These are phyloP conservation scores for Phoronis australis DNA, from an alignment of 2,888 invertebrate genomes.

Conservation along the genomic window DNA sequence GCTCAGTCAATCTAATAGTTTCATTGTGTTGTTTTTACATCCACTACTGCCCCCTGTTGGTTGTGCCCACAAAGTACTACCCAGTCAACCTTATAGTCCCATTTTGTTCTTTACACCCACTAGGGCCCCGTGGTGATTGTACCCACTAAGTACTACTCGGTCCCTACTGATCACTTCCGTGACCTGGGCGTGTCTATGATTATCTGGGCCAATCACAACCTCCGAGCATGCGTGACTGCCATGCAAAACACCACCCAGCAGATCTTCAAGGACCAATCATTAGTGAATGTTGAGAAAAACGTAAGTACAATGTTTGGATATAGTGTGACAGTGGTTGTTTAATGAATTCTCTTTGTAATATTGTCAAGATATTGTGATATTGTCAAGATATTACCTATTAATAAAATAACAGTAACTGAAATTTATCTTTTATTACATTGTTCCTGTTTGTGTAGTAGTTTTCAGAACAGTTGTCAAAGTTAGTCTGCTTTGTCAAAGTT, in stretches of 20 bases:
- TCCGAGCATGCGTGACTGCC: slow-evolving; percentile 51
- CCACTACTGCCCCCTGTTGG: background rate
- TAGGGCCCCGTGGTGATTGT: slow-evolving; percentile 54
- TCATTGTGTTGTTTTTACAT: background rate
- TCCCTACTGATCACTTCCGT: slow-evolving; percentile 48
- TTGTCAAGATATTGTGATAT: too few relatives aligned
- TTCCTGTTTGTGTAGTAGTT: too few relatives aligned
- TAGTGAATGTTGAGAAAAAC: slow-evolving; percentile 46
- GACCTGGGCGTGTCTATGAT: slow-evolving; percentile 52
- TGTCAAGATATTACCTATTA: too few relatives aligned
- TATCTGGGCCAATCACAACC: slow-evolving; percentile 55
- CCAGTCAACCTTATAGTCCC: background rate
- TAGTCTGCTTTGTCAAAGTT: too few relatives aligned
- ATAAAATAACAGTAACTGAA: too few relatives aligned
- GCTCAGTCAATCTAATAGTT: background rate
- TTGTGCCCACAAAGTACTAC: background rate
- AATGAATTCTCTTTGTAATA: too few relatives aligned
- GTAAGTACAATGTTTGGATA: slow-evolving; percentile 33
- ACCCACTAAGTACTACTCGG: slow-evolving; percentile 54
- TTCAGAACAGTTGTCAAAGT: too few relatives aligned
- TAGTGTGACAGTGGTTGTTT: too few relatives aligned
- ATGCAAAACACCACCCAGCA: slow-evolving; percentile 48
- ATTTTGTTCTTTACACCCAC: too few relatives aligned
- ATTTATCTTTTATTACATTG: too few relatives aligned
- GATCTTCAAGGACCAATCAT: slow-evolving; percentile 49